phyloP scores from a whole-genome alignment of 2,113 vertebrate species.

The Thamnaconus septentrionalis region DNA sequence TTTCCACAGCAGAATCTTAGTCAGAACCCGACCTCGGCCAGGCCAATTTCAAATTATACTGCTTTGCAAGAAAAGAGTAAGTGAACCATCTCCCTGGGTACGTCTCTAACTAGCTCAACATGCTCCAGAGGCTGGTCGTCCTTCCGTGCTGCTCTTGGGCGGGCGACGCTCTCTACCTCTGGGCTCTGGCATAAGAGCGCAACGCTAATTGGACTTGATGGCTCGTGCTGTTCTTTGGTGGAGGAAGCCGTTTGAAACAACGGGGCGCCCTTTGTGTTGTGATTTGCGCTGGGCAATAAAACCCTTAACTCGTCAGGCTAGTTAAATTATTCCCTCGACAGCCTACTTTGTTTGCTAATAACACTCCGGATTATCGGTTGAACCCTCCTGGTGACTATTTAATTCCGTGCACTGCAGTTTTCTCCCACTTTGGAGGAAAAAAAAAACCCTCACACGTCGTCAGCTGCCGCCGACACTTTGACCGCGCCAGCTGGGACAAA shows the following conservation, averaged over 20 bases:
- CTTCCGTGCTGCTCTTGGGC: constrained; percentile 42
- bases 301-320: constrained; percentile 54
- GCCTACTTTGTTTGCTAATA: constrained; percentile 33
- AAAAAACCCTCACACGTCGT: too few relatives aligned
- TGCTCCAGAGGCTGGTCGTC: constrained; percentile 34
- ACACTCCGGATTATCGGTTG: constrained; percentile 37
- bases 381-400: constrained; percentile 15
- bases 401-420: constrained; percentile 28
- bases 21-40: too few relatives aligned
- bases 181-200: constrained; percentile 39
- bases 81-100: constrained; percentile 5
- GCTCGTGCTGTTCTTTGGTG: constrained; percentile 61
- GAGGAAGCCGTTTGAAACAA: constrained; percentile 49
- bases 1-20: too few relatives aligned
- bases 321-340: constrained; percentile 39
- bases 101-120: constrained; percentile 25
- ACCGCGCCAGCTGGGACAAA: not conserved
- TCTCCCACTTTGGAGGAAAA: not conserved
- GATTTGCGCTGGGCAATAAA: constrained; percentile 39
- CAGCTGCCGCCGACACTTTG: not conserved
- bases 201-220: constrained; percentile 60
- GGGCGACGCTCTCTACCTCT: constrained; percentile 24
- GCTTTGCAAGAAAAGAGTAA: not conserved
- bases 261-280: constrained; percentile 40
- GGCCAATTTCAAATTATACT: constrained; percentile 5